Conservation (phyloP, 1,140 invertebrate species). For the Galendromus occidentalis region DNA sequence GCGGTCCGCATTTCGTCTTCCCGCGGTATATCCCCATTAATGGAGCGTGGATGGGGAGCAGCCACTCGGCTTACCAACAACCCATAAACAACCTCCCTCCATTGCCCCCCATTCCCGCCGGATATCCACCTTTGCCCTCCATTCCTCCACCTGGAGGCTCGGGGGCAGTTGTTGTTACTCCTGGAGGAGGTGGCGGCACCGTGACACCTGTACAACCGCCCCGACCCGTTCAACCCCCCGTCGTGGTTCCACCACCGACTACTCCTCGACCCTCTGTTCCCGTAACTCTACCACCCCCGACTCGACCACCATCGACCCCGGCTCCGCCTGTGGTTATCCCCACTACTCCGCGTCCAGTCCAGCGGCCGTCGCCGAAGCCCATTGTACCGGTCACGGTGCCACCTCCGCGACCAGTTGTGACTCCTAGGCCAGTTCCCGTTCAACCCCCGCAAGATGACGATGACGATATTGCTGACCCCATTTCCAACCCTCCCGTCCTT, state of each 20-base stretch:
- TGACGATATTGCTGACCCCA: constrained; percentile 1
- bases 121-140: background rate
- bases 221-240: background rate
- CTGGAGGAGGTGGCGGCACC: background rate
- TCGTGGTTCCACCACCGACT: background rate
- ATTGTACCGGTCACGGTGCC: background rate
- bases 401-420: background rate
- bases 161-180: background rate
- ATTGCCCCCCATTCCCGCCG: background rate
- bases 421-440: background rate
- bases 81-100: constrained; percentile 6
- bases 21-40: no score
- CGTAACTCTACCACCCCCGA: background rate
- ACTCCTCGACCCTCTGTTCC: background rate
- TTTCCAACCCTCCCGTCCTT: constrained; percentile 1
- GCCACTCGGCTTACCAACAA: background rate
- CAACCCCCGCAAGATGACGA: background rate
- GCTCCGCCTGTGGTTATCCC: background rate
- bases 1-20: no score
- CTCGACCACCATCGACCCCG: no score
- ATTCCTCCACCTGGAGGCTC: constrained; percentile 7
- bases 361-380: background rate
- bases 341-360: background rate
- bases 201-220: background rate
- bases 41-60: no score